phyloP scores from a whole-genome alignment of 2,797 vertebrate species.

The Parotocinclus haroldoi region DNA sequence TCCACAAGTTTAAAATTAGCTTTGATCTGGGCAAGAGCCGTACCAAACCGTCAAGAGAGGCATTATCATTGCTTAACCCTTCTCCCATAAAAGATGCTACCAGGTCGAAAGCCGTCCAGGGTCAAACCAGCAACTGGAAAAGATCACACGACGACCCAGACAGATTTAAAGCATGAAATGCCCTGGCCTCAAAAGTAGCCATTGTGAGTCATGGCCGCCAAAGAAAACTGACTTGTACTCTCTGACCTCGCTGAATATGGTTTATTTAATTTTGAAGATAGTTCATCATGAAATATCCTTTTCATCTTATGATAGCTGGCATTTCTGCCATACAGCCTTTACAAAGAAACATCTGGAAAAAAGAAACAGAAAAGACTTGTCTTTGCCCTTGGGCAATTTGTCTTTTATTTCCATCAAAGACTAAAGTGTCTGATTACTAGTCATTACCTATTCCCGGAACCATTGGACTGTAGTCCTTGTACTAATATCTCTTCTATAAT shows the following conservation, averaged over 20 bases:
- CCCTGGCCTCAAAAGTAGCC: conserved; percentile 4
- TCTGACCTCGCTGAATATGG: background rate
- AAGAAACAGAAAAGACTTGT: conserved; percentile 34
- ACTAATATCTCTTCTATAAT: conserved; percentile 62
- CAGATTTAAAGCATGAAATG: conserved; percentile 17
- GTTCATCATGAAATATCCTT: background rate
- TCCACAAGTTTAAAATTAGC: conserved; percentile 77
- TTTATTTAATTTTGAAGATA: background rate
- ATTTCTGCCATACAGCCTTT: too few species aligned
- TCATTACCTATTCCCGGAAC: conserved; percentile 60
- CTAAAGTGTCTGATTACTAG: conserved; percentile 59
- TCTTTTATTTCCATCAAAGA: conserved; percentile 55
- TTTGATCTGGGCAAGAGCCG: conserved; percentile 42
- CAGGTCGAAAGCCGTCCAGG: conserved; percentile 23
- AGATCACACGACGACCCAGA: conserved; percentile 6
- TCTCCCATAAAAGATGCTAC: conserved; percentile 28
- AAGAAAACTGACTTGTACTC: conserved; percentile 13
- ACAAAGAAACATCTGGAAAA: background rate
- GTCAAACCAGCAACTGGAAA: conserved; percentile 12
- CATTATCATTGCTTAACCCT: conserved; percentile 52
- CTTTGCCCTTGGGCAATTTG: conserved; percentile 48
- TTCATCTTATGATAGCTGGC: too few species aligned
- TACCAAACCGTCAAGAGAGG: conserved; percentile 37
- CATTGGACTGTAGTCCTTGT: conserved; percentile 46
- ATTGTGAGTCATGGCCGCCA: conserved; percentile 4